Evolutionary conservation across 2,113 vertebrate genomes (phyloP).

Genomic region (Saccopteryx bilineata): DNA sequence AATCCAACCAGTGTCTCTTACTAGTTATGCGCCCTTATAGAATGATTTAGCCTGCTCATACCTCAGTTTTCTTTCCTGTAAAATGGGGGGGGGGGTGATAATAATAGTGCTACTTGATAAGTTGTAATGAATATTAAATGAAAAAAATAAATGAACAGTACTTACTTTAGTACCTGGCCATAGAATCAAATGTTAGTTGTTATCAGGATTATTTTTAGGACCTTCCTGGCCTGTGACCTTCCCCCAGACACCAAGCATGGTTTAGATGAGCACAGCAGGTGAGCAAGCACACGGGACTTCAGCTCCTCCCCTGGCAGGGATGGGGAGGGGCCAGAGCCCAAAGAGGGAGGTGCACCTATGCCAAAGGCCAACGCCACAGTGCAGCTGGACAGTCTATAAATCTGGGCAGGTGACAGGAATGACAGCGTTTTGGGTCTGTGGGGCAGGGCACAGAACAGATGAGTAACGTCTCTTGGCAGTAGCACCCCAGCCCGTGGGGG

Average conservation of each 20-base stretch:
- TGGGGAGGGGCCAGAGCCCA: background rate
- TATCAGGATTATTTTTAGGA: background rate
- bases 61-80: background rate
- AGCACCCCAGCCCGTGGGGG: background rate
- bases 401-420: background rate
- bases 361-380: background rate
- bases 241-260: background rate
- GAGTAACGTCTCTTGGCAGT: background rate
- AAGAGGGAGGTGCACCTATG: background rate
- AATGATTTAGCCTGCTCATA: background rate
- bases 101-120: background rate
- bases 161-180: background rate
- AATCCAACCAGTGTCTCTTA: background rate
- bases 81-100: background rate
- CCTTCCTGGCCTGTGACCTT: background rate
- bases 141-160: slow-evolving; percentile 25
- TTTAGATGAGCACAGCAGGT: background rate
- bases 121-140: background rate
- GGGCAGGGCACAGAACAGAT: background rate
- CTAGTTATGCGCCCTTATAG: background rate
- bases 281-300: background rate
- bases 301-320: background rate
- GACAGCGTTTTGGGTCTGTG: background rate
- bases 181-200: background rate
- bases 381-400: background rate